Evolutionary conservation across 2,113 vertebrate species (phyloP).

Genomic region (Genyomyrus donnyi): DNA sequence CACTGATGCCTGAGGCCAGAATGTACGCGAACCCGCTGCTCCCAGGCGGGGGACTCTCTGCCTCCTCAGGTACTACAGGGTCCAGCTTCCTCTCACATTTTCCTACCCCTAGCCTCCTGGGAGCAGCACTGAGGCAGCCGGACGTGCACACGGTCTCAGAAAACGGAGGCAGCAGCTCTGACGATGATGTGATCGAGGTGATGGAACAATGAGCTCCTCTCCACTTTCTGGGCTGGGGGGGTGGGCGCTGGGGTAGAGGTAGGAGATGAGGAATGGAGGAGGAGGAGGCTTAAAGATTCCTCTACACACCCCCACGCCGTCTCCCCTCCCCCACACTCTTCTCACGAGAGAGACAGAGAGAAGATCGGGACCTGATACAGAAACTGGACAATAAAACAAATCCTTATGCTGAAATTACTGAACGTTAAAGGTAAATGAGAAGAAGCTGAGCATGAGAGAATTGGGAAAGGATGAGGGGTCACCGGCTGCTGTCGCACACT

Average conservation of each 20-base stretch:
- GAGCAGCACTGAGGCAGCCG: conserved; percentile 72
- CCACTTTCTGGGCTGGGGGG: not conserved
- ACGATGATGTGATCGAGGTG: conserved; percentile 95
- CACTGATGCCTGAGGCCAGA: conserved; percentile 76
- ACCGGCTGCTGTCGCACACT: conserved; percentile 20
- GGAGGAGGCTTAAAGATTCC: not conserved
- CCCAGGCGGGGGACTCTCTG: conserved; percentile 64
- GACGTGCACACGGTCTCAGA: conserved; percentile 71
- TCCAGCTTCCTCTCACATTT: conserved; percentile 76
- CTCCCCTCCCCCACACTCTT: conserved; percentile 18
- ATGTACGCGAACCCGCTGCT: conserved; percentile 53
- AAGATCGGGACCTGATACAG: conserved; percentile 13
- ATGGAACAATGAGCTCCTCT: conserved; percentile 74
- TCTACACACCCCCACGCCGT: not conserved
- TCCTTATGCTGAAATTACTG: conserved; percentile 47
- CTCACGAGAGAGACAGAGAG: not conserved
- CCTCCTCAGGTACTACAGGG: conserved; percentile 68
- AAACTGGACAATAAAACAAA: conserved; percentile 37
- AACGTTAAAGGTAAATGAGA: conserved; percentile 28
- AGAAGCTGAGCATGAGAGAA: conserved; percentile 31
- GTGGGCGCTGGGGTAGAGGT: not conserved
- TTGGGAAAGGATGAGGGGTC: conserved; percentile 29
- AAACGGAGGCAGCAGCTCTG: conserved; percentile 86
- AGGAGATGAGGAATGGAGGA: not conserved
- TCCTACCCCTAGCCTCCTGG: conserved; percentile 76